Percentiles rank a stretch among this genome's conserved stretches.
These are phyloP conservation scores for Helleia helle DNA, from an alignment of 2,888 invertebrate species.

Conservation along the genomic window DNA sequence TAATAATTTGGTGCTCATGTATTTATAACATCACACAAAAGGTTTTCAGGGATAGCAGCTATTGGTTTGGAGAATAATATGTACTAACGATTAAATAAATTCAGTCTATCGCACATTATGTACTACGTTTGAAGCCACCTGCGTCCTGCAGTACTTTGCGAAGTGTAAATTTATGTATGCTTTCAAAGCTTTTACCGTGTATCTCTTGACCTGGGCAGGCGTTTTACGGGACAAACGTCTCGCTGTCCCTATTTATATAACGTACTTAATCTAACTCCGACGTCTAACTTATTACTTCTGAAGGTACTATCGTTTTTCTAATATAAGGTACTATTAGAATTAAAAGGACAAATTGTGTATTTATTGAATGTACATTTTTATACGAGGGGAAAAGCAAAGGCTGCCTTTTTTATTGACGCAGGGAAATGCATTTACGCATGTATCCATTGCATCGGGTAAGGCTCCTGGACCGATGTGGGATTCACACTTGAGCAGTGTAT, in stretches of 20 bases:
- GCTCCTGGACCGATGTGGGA: no score
- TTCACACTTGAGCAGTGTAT: no score
- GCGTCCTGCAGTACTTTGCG: constrained; percentile 49
- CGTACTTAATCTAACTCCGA: constrained; percentile 37
- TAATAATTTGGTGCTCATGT: no score
- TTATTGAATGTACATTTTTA: no score
- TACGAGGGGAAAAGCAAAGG: no score
- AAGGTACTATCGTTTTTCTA: constrained; percentile 21
- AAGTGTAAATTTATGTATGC: constrained; percentile 66
- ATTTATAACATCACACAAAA: constrained; percentile 1
- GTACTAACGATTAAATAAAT: no score
- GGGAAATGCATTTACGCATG: no score
- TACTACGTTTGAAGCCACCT: constrained; percentile 52
- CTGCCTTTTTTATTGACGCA: no score
- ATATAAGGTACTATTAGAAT: no score
- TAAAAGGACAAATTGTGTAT: no score
- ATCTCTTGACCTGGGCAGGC: constrained; percentile 68
- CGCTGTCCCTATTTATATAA: constrained; percentile 52
- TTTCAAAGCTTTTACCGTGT: constrained; percentile 64
- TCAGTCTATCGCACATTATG: constrained; percentile 14
- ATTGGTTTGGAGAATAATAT: constrained; percentile 1
- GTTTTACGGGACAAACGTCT: constrained; percentile 58
- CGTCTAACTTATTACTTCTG: constrained; percentile 25
- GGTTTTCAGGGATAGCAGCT: no score
- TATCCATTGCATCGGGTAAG: no score